Base-by-base conservation (phyloP, 2,797 vertebrate genomes). In the Rhyacichthys aspro region DNA sequence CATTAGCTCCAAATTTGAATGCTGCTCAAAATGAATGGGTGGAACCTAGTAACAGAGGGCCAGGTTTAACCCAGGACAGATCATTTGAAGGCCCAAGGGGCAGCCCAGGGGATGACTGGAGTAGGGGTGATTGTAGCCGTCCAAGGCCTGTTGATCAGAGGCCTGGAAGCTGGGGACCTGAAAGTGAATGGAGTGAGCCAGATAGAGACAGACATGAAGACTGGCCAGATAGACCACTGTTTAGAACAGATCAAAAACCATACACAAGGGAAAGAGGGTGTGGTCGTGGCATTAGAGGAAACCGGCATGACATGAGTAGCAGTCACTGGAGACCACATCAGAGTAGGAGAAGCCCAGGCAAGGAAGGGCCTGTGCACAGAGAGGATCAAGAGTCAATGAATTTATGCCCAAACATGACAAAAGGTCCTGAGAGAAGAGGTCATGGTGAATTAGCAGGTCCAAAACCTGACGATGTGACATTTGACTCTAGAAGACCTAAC, bases 161-260 rank as follows among this genome's bases (percentile, higher is more conserved):
- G 2, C 59, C 71, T 1, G 36, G 15, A 39, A 61, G 69, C 10
- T 63, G 28, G 56, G 48, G 55, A 43, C 61, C 74, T 63, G 57
- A 39, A 62, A 64, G 71, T 70, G 59, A 77, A 49, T 74, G 75
- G 79, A 69, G 34, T 53, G 71, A 64, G 18, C 18, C 61, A 59
- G n/a, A 61, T 18, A 19, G 3, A 15, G 39, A 54, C 14, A 66
- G 58, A 56, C 41, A 53, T 10, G 39, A 15, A 54, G 17, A 19
- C 50, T 55, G 48, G 12, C 36, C 50, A 43, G 59, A 60, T 33
- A 64, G 57, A 38, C 17, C 39, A 50, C 70, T 58, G 76, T 73
- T 71, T 15, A 78, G 67, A 68, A 61, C 60, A 5, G 67, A 60
- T 58, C 67, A 63, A 50, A 46, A 59, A 63, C 42, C 48, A 43